Conservation (phyloP, 2,888 invertebrate genomes). For the Adelognathus sp. region DNA sequence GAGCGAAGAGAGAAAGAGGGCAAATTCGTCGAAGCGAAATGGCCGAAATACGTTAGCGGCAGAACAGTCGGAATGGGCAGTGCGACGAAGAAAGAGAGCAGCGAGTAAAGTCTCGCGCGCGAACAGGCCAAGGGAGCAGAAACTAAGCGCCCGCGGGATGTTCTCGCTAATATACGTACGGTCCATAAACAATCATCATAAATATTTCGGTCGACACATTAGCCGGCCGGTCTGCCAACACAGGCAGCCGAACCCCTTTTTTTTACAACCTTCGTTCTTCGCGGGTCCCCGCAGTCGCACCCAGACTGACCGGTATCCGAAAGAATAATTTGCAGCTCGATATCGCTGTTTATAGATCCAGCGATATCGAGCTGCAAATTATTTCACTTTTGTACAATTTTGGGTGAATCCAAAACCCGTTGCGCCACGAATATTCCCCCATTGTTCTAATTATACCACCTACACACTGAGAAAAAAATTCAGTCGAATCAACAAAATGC, state of each 20-base stretch:
- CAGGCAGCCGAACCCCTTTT: constrained; percentile 54
- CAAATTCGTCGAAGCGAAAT: constrained; percentile 45
- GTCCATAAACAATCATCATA: constrained; percentile 80
- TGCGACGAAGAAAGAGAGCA: constrained; percentile 55
- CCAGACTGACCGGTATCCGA: background rate
- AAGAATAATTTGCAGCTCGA: constrained; percentile 18
- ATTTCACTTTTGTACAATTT: constrained; percentile 8
- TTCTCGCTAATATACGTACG: constrained; percentile 78
- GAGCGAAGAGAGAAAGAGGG: constrained; percentile 1
- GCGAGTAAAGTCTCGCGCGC: constrained; percentile 26
- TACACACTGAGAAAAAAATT: too few relatives aligned
- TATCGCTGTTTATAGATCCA: background rate
- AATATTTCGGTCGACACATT: constrained; percentile 80
- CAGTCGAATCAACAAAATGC: too few relatives aligned
- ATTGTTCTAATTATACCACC: too few relatives aligned
- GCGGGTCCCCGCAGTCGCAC: constrained; percentile 60
- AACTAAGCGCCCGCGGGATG: constrained; percentile 59
- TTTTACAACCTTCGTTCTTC: constrained; percentile 32
- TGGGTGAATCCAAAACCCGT: background rate
- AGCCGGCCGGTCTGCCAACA: constrained; percentile 76
- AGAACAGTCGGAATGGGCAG: constrained; percentile 9
- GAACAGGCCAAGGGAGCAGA: constrained; percentile 65
- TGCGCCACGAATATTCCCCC: background rate
- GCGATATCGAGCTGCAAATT: constrained; percentile 21
- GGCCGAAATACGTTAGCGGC: constrained; percentile 32